Conservation (phyloP, 2,797 vertebrate species). For the Chiropotes sagulatus region DNA sequence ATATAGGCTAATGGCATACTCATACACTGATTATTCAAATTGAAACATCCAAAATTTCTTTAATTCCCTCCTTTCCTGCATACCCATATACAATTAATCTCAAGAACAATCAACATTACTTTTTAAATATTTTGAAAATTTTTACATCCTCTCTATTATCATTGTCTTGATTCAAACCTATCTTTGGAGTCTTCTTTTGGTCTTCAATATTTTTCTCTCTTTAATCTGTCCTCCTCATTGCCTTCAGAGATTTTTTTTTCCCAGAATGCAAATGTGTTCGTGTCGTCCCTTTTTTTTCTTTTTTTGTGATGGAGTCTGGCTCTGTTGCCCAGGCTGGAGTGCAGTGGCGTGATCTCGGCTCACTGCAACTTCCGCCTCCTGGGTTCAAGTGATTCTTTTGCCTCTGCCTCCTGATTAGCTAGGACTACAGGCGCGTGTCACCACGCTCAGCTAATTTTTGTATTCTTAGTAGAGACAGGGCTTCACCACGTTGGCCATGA, state of each 20-base stretch:
- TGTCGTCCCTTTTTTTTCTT: not conserved
- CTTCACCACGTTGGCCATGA: too few relatives aligned
- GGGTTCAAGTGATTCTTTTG: too few relatives aligned
- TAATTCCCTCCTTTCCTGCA: not conserved
- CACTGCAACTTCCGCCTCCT: too few relatives aligned
- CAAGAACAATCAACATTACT: not conserved
- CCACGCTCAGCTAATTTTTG: too few relatives aligned
- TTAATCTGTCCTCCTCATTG: not conserved
- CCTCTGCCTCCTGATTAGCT: too few relatives aligned
- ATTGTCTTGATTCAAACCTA: not conserved
- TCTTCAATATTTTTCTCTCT: not conserved
- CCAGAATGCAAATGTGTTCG: not conserved
- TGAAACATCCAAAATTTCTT: constrained; percentile 1
- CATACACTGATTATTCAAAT: not conserved
- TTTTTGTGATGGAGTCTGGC: too few relatives aligned
- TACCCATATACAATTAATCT: not conserved
- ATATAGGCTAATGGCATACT: not conserved
- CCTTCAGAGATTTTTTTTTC: not conserved
- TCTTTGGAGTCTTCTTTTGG: not conserved
- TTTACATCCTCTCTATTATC: not conserved
- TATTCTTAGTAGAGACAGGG: too few relatives aligned
- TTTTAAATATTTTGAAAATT: constrained; percentile 18
- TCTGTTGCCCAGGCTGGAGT: too few relatives aligned
- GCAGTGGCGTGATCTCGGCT: too few relatives aligned
- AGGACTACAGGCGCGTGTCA: too few relatives aligned